Percentiles rank a stretch among this genome's conserved stretches.
Conservation (phyloP, 1,140 invertebrate species). For the Megalonaias nervosa region DNA sequence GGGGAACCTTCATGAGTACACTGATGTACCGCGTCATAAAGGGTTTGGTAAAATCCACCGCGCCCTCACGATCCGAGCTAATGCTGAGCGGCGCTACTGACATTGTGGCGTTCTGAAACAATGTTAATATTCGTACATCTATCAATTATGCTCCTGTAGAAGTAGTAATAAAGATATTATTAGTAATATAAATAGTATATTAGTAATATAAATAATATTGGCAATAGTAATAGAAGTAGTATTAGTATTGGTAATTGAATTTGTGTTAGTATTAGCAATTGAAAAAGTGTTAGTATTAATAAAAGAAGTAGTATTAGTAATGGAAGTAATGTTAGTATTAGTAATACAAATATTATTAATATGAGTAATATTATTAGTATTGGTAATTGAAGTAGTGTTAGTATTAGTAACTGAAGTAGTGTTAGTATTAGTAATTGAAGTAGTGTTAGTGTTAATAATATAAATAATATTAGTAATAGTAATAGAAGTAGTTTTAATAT, state of each 20-base stretch:
- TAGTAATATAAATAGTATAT: not conserved
- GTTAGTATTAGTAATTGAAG: not conserved
- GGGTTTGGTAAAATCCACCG: slow-evolving; percentile 69
- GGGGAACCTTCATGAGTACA: slow-evolving; percentile 63
- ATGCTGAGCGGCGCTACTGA: slow-evolving; percentile 67
- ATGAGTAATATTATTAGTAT: not conserved
- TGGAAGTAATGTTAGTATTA: not conserved
- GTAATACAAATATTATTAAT: not conserved
- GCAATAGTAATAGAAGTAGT: not conserved
- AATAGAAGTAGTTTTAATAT: not conserved
- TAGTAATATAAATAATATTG: not conserved
- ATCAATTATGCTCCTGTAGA: slow-evolving; percentile 1
- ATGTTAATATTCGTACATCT: not conserved
- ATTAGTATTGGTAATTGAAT: not conserved
- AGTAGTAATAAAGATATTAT: not conserved
- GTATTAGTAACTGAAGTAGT: not conserved
- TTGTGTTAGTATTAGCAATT: not conserved
- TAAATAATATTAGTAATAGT: not conserved
- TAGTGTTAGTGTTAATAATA: not conserved
- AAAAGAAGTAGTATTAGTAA: not conserved
- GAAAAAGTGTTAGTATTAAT: not conserved
- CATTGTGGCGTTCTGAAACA: slow-evolving; percentile 68
- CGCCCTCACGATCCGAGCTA: slow-evolving; percentile 65
- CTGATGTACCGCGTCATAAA: slow-evolving; percentile 69
- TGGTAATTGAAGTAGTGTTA: not conserved